Evolutionary conservation across 2,113 vertebrate genomes (phyloP).

Genomic region (Nyctibius bracteatus): DNA sequence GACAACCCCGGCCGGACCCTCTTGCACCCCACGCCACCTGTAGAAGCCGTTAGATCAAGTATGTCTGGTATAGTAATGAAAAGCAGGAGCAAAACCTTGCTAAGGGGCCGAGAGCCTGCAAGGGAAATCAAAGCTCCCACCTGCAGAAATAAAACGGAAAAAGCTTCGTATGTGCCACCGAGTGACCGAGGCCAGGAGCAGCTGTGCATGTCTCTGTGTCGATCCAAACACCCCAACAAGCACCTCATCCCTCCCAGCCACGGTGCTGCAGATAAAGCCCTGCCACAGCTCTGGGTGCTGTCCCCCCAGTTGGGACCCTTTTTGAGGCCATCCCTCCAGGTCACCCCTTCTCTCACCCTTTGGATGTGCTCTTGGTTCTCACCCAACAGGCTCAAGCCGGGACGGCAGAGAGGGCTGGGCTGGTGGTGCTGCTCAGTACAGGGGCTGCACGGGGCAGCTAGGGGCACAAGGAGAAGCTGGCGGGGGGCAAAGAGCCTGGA

Average conservation of each 20-base stretch:
- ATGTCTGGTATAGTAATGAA: not conserved
- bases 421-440: not conserved
- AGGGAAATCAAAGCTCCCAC: constrained; percentile 27
- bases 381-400: not conserved
- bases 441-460: not conserved
- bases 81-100: not conserved
- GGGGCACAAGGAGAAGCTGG: not conserved
- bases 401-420: not conserved
- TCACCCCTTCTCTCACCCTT: not conserved
- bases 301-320: not conserved
- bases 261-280: not conserved
- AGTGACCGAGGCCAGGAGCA: not conserved
- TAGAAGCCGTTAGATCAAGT: constrained; percentile 38
- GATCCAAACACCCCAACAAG: not conserved
- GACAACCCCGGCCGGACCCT: not conserved
- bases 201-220: not conserved
- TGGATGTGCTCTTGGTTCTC: not conserved
- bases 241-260: fast-evolving
- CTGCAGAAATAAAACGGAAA: constrained; percentile 17
- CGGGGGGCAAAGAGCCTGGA: not conserved
- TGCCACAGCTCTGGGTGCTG: fast-evolving
- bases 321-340: not conserved
- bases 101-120: not conserved
- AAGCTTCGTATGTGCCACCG: not conserved
- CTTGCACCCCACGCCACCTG: constrained; percentile 32